Conservation (phyloP, 1,140 invertebrate species). For the Phocides pigmalion region DNA sequence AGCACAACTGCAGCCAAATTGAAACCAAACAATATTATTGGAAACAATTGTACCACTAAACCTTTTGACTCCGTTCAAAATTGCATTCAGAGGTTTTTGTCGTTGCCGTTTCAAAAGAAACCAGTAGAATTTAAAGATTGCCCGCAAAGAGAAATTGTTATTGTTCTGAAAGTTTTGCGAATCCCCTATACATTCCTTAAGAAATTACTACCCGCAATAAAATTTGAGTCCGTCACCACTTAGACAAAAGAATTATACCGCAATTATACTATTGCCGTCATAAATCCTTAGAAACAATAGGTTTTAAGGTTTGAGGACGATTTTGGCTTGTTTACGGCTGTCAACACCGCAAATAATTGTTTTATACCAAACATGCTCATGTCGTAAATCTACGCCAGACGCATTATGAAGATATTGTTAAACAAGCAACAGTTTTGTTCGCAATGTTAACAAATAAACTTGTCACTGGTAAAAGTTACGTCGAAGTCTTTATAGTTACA, state of each 20-base stretch:
- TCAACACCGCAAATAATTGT: constrained; percentile 66
- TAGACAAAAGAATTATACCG: constrained; percentile 64
- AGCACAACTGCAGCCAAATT: constrained; percentile 57
- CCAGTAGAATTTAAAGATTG: constrained; percentile 28
- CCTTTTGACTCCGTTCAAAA: constrained; percentile 54
- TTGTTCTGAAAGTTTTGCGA: constrained; percentile 49
- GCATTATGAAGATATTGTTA: constrained; percentile 1
- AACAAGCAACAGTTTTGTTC: not conserved
- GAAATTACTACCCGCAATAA: constrained; percentile 52
- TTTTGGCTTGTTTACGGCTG: constrained; percentile 57
- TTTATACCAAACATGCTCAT: constrained; percentile 19
- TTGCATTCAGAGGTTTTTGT: constrained; percentile 34
- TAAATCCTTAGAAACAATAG: constrained; percentile 64
- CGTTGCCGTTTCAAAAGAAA: constrained; percentile 31
- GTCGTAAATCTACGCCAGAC: constrained; percentile 4
- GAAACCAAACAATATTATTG: constrained; percentile 60
- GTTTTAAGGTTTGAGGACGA: constrained; percentile 46
- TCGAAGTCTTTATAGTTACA: constrained; percentile 5
- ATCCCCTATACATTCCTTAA: constrained; percentile 47
- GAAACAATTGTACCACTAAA: constrained; percentile 62
- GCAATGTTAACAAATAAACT: constrained; percentile 1
- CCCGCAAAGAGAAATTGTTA: constrained; percentile 35
- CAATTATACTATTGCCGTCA: constrained; percentile 65
- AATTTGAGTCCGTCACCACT: constrained; percentile 45
- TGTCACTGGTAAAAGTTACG: constrained; percentile 3